Evolutionary conservation across 2,797 vertebrate genomes (phyloP), one percentile per base, ranked within the genome.

Genomic region (Hyperoplus lanceolatus): DNA sequence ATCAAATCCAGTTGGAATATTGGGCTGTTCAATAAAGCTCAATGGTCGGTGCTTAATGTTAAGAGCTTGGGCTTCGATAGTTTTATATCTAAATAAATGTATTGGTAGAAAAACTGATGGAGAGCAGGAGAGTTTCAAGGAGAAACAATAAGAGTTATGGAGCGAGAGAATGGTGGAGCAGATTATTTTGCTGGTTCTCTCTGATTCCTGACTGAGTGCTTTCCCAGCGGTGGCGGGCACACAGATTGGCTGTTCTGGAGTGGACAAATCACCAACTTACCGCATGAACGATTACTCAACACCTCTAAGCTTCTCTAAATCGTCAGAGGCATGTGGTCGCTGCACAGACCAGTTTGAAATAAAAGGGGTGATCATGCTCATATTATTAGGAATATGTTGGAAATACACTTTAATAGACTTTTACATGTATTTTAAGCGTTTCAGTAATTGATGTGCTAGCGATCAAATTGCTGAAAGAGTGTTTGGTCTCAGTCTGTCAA

Each of bases 141-240:
- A 70, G 70, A 64, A 66, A 63, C 64, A 46, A 16, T 39, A 62
- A 70, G 63, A 29, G 54, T 62, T 39, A 49, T 51, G 46, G 57
- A 41, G 41, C 59, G 46, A 60, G 49, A 39, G 49, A 72, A 62
- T 49, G 36, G 21, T 54, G 68, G 64, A 69, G 50, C 39, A 53
- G 41, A 58, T 18, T 72, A 18, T 71, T 71, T 78, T 29, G 15
- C 29, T 67, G 57, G 65, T 61, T 58, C 41, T 77, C 38, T 74
- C 29, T 29, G 67, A 82, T 50, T 83, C 60, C 57, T 79, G 71
- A 76, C 66, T 4, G 21, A 41, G 66, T 54, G 74, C 15, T 39
- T 41, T 83, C 62, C 82, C 83, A 65, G 55, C 38, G 64, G 78
- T 58, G 21, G 14, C n/a, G 75, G 77, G 62, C 75, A 54, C 39